Evolutionary conservation across 2,888 invertebrate genomes (phyloP).

Genomic region (Tubiluchus corallicola): DNA sequence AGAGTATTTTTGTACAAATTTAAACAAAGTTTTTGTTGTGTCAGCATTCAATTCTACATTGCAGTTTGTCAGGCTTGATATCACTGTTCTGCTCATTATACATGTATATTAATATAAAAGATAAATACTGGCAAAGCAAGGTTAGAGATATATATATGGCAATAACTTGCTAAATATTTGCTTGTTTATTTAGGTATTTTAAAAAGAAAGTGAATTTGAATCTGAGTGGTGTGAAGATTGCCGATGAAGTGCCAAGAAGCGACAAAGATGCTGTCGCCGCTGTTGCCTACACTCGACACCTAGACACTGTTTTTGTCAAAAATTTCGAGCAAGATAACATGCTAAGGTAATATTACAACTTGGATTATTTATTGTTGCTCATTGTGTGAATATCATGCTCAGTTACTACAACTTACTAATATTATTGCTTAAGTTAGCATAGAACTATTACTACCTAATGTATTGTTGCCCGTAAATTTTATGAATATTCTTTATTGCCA

Average conservation of each 20-base stretch:
- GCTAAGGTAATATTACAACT: constrained; percentile 20
- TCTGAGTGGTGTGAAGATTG: constrained; percentile 28
- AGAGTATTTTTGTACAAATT: too few species aligned
- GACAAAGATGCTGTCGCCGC: constrained; percentile 23
- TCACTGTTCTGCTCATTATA: too few species aligned
- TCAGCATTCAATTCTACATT: too few species aligned
- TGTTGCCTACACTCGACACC: constrained; percentile 24
- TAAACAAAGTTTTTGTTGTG: too few species aligned
- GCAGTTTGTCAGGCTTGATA: too few species aligned
- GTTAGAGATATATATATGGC: too few species aligned
- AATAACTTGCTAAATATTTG: too few species aligned
- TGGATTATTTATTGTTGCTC: too few species aligned
- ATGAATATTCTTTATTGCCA: too few species aligned
- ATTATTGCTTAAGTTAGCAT: background rate
- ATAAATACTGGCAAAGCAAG: too few species aligned
- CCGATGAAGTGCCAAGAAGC: constrained; percentile 29
- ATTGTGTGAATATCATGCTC: constrained; percentile 6
- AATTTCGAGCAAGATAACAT: constrained; percentile 23
- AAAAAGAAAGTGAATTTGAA: constrained; percentile 26
- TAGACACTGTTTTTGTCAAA: constrained; percentile 24
- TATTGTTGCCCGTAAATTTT: too few species aligned
- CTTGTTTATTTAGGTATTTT: constrained; percentile 21
- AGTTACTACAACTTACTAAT: constrained; percentile 4
- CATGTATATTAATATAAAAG: too few species aligned
- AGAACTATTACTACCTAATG: background rate